These are phyloP conservation scores for Hypomecis punctinalis DNA, from an alignment of 2,888 invertebrate genomes.

Conservation along the genomic window DNA sequence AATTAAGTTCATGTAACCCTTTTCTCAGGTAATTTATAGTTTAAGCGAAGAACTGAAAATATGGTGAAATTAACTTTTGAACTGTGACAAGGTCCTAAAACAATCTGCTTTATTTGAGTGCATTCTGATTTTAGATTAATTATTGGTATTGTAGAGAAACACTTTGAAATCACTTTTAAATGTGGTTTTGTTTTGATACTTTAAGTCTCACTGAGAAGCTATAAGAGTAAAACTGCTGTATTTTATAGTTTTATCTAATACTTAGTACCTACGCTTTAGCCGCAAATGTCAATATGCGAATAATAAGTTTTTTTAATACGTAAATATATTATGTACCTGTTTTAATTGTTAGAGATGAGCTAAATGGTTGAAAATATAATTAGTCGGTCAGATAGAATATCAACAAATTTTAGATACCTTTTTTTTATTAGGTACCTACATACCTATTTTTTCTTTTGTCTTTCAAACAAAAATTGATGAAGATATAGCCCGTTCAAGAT, in stretches of 20 bases:
- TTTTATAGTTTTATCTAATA: constrained; percentile 56
- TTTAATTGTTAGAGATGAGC: background rate
- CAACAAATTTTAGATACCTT: too few species aligned
- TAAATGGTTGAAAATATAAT: too few species aligned
- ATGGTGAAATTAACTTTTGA: background rate
- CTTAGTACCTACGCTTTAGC: constrained; percentile 52
- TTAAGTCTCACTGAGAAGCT: constrained; percentile 25
- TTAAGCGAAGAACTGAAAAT: too few species aligned
- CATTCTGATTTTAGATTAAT: constrained; percentile 66
- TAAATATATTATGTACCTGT: background rate
- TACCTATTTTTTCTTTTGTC: too few species aligned
- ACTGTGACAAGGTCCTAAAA: constrained; percentile 12
- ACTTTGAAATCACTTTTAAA: constrained; percentile 36
- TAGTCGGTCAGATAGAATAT: too few species aligned
- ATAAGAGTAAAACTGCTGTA: background rate
- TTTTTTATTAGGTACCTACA: too few species aligned
- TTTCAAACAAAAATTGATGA: too few species aligned
- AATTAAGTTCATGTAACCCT: too few species aligned
- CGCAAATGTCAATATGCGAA: constrained; percentile 36
- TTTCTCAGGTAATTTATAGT: too few species aligned
- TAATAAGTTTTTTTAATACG: constrained; percentile 1
- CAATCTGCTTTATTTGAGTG: background rate
- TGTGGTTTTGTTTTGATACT: constrained; percentile 23
- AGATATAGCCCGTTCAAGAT: too few species aligned
- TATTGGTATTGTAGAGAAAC: constrained; percentile 67